Evolutionary conservation across 2,888 invertebrate genomes (phyloP).

Genomic region (Microchrysa polita): DNA sequence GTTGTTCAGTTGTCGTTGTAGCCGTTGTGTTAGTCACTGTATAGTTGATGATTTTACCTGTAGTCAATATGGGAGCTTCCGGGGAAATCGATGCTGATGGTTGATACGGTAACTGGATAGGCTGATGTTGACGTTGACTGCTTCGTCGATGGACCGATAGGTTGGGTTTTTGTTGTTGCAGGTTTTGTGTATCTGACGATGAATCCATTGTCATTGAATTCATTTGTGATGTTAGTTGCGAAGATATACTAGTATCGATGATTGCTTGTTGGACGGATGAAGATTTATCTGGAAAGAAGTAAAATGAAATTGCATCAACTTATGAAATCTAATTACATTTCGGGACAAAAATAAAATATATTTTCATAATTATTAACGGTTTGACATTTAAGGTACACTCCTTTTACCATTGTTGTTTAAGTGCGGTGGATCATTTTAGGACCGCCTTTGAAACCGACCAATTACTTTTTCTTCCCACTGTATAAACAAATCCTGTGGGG

Average conservation of each 20-base stretch:
- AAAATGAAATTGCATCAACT: neutral
- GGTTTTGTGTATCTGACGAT: neutral
- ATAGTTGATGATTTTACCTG: slow-evolving; percentile 47
- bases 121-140: slow-evolving; percentile 33
- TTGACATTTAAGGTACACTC: no score
- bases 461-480: no score
- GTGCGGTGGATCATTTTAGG: no score
- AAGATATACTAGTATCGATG: slow-evolving; percentile 22
- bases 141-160: slow-evolving; percentile 24
- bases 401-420: no score
- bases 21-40: slow-evolving; percentile 24
- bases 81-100: slow-evolving; percentile 1
- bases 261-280: slow-evolving; percentile 46
- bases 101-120: slow-evolving; percentile 20
- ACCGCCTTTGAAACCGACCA: no score
- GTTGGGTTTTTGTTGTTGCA: slow-evolving; percentile 1
- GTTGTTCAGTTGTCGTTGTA: slow-evolving; percentile 19
- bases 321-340: no score
- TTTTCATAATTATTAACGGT: no score
- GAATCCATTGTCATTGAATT: slow-evolving; percentile 19
- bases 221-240: slow-evolving; percentile 30
- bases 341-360: no score
- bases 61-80: neutral
- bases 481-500: no score
- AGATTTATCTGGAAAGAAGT: slow-evolving; percentile 43